Evolutionary conservation across 2,888 invertebrate genomes (phyloP).

Genomic region (Andrena fulva): DNA sequence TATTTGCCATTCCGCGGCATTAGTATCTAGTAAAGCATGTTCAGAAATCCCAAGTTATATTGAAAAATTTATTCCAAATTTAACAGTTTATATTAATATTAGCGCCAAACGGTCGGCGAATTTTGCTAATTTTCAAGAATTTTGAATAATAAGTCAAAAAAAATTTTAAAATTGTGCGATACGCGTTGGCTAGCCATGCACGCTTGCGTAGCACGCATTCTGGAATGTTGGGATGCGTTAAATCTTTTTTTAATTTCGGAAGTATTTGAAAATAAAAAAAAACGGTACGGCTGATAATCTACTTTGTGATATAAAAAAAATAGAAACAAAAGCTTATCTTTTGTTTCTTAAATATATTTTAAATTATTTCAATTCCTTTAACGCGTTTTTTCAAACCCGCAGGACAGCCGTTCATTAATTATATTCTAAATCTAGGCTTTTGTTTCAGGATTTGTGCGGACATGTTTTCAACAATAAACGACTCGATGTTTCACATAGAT

Average conservation of each 20-base stretch:
- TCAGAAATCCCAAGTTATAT: no score
- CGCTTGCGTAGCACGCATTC: constrained; percentile 4
- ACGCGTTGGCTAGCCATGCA: constrained; percentile 2
- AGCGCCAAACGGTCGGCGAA: no score
- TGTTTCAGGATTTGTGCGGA: neutral
- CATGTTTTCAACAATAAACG: neutral
- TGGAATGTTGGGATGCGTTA: constrained; percentile 6
- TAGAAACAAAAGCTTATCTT: no score
- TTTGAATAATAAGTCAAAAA: no score
- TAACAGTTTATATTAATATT: no score
- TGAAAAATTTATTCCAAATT: no score
- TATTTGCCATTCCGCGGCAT: no score
- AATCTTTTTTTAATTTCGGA: constrained; percentile 1
- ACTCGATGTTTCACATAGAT: neutral
- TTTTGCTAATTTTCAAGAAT: no score
- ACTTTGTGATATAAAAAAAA: neutral
- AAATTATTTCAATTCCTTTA: neutral
- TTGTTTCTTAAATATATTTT: no score
- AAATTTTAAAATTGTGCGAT: neutral
- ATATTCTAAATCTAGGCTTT: neutral
- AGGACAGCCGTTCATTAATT: no score
- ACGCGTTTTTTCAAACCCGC: neutral
- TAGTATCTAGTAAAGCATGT: no score
- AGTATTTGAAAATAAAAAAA: neutral
- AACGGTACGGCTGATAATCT: constrained; percentile 2